Evolutionary conservation across 1,140 invertebrate species (phyloP), one percentile per base, ranked within the genome.

Genomic region (Magallana gigas): DNA sequence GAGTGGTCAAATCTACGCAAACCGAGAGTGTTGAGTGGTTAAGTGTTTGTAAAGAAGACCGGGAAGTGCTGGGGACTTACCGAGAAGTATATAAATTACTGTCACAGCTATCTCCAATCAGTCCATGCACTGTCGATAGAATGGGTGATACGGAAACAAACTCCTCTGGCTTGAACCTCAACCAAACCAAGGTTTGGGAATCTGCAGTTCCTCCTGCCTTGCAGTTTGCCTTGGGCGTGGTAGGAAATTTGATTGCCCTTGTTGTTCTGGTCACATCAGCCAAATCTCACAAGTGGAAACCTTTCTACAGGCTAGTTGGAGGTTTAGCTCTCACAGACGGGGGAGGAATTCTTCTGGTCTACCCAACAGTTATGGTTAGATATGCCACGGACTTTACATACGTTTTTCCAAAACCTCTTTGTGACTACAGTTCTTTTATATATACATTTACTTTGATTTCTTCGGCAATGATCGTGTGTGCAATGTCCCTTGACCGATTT

Each of bases 401-500:
- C 90, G 85, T 91, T 14, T 92, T 91, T 23, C 91, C 92, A 59
- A 58, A 88, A 62, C 23, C 87, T 57, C 83, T 94, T 87, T 92
- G 93, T 89, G 87, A 94, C 59, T 94, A 94, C 87, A 92, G 93
- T 84, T 93, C 93, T 7, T 95, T 95, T 90, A 91, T 94, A 85
- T 92, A 95, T 90, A 93, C 94, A 76, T 92, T 93, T 80, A 92
- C 94, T 57, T 93, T 94, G 18, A 85, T 94, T 56, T 90, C 94
- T 1, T 95, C 95, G 0, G 92, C 94, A 11, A 91, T 93, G 57
- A 94, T 94, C 8, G 92, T 95, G 18, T 93, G 93, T n/a, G 92
- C 92, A 48, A 95, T 95, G 94, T 94, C 94, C 9, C 58, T 95
- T 0, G 95, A 95, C 90, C 86, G 95, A 16, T 94, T 92, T 86